These are phyloP conservation scores for Eulemur coronatus DNA, from an alignment of 2,797 vertebrate species.

Conservation along the genomic window DNA sequence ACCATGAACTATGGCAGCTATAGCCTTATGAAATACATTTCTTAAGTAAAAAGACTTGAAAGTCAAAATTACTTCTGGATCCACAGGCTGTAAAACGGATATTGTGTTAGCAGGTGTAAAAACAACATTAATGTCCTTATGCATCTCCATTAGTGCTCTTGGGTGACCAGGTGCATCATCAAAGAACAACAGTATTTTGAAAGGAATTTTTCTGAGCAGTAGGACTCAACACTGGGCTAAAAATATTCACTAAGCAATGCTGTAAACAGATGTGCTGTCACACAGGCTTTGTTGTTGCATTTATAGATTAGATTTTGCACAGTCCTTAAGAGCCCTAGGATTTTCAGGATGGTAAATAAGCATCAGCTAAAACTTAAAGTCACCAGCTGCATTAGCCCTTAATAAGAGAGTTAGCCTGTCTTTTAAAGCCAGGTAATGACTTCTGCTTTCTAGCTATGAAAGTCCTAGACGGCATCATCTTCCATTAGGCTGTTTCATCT, in stretches of 20 bases:
- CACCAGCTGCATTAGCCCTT: not conserved
- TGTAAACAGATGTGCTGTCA: not conserved
- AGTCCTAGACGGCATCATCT: not conserved
- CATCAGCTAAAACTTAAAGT: not conserved
- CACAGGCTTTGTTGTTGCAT: not conserved
- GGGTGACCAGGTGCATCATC: not conserved
- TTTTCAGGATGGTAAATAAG: not conserved
- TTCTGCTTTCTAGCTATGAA: not conserved
- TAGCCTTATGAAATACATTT: not conserved
- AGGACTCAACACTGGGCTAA: not conserved
- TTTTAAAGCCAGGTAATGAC: not conserved
- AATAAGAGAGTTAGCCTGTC: not conserved
- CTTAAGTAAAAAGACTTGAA: not conserved
- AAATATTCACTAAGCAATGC: not conserved
- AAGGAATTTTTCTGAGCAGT: not conserved
- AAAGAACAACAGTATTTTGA: not conserved
- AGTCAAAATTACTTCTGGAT: not conserved
- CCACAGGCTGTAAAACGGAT: not conserved
- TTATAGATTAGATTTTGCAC: not conserved
- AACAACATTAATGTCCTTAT: not conserved
- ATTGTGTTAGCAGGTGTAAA: not conserved
- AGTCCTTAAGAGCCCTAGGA: not conserved
- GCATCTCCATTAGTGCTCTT: not conserved
- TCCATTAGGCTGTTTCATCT: not conserved
- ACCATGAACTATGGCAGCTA: not conserved